Conservation (phyloP, 2,113 vertebrate species). For the Anguilla japonica region DNA sequence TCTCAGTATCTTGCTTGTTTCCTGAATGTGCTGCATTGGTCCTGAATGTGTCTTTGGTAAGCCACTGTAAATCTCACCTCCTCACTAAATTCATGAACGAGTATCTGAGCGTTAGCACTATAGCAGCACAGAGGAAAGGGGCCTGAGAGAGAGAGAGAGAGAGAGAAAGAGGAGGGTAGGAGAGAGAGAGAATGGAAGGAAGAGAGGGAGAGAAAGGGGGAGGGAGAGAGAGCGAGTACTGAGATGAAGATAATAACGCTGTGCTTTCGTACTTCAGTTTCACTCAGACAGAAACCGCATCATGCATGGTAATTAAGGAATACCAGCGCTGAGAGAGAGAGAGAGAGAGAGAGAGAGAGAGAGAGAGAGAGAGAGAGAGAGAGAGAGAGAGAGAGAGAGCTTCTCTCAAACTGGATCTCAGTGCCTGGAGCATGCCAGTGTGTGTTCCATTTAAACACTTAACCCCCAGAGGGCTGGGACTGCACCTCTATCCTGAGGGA, state of each 20-base stretch:
- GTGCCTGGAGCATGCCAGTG: background rate
- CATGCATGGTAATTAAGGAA: conserved; percentile 34
- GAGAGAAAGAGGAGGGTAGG: too few species aligned
- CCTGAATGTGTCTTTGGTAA: background rate
- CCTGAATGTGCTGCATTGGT: background rate
- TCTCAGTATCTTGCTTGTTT: background rate
- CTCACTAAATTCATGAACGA: background rate
- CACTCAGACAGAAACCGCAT: conserved; percentile 46
- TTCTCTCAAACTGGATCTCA: background rate
- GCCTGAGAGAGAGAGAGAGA: too few species aligned
- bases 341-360: background rate
- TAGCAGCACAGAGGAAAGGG: too few species aligned
- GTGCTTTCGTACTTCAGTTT: conserved; percentile 38
- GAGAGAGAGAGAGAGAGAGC: too few species aligned
- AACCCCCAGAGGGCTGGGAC: background rate
- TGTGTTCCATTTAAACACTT: conserved; percentile 40
- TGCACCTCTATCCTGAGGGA: background rate
- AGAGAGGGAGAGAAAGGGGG: too few species aligned
- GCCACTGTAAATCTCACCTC: background rate
- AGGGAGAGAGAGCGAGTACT: background rate
- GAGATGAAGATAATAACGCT: conserved; percentile 41
- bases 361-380: background rate
- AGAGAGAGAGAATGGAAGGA: too few species aligned
- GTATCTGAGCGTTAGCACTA: background rate
- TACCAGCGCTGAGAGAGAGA: conserved; percentile 11